Evolutionary conservation across 2,888 invertebrate genomes (phyloP).

Genomic region (Halocaridina rubra): DNA sequence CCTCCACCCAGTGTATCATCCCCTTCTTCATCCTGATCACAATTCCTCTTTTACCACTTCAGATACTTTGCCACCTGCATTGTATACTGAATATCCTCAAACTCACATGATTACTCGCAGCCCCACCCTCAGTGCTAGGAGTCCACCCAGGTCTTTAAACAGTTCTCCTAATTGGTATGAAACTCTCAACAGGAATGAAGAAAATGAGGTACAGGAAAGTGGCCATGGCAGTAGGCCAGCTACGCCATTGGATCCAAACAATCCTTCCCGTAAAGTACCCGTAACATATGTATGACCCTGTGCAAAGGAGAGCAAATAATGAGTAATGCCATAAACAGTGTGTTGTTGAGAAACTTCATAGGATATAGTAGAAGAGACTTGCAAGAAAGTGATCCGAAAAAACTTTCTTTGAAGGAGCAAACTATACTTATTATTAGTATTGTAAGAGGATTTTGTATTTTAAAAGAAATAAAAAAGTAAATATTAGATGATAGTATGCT

Average conservation of each 20-base stretch:
- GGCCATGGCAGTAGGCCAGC: slow-evolving; percentile 28
- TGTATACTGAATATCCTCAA: background rate
- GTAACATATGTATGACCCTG: slow-evolving; percentile 48
- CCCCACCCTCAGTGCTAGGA: background rate
- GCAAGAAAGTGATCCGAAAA: too few species aligned
- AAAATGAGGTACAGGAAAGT: slow-evolving; percentile 11
- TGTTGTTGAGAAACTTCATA: too few species aligned
- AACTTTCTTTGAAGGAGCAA: too few species aligned
- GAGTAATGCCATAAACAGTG: too few species aligned
- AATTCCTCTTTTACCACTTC: background rate
- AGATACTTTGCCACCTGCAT: background rate
- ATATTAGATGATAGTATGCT: too few species aligned
- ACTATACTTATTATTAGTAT: too few species aligned
- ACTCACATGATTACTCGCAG: background rate
- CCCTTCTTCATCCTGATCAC: slow-evolving; percentile 33
- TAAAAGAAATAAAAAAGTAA: too few species aligned
- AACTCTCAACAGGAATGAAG: slow-evolving; percentile 23
- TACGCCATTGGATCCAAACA: slow-evolving; percentile 12
- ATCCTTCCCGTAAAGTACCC: slow-evolving; percentile 29
- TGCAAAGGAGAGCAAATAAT: too few species aligned
- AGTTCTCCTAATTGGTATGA: slow-evolving; percentile 46
- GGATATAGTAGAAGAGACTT: too few species aligned
- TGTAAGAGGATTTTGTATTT: too few species aligned
- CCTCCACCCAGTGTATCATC: slow-evolving; percentile 45
- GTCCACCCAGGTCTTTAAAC: slow-evolving; percentile 20